Evolutionary conservation across 1,140 invertebrate species (phyloP).

Genomic region (Lepidotrigona ventralis): DNA sequence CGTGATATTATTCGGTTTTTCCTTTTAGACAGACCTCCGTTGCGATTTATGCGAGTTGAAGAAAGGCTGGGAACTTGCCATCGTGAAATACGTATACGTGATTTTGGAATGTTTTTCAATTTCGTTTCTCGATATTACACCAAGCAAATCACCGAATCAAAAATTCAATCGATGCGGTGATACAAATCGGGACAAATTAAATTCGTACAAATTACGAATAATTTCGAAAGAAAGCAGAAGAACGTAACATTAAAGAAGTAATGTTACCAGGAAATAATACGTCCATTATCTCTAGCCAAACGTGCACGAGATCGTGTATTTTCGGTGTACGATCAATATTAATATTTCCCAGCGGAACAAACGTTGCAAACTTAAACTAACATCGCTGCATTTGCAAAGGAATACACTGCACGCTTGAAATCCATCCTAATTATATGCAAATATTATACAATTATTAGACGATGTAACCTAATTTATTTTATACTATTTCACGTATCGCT

Average conservation of each 20-base stretch:
- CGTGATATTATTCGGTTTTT: background rate
- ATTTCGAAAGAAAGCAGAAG: background rate
- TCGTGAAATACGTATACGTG: too few species aligned
- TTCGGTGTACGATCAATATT: background rate
- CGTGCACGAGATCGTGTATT: background rate
- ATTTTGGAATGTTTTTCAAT: too few species aligned
- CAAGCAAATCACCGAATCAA: too few species aligned
- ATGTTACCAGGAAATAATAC: background rate
- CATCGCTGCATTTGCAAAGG: background rate
- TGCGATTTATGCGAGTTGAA: too few species aligned
- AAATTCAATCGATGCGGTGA: too few species aligned
- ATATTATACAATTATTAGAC: background rate
- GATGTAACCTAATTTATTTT: background rate
- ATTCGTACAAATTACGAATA: background rate
- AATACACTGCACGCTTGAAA: background rate
- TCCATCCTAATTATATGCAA: background rate
- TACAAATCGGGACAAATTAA: background rate
- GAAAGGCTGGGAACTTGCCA: too few species aligned
- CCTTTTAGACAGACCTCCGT: background rate
- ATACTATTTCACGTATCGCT: background rate
- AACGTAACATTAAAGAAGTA: background rate
- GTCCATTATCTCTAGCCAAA: background rate
- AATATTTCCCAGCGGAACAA: background rate
- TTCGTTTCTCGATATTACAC: too few species aligned
- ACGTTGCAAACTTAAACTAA: background rate